Base-by-base conservation (phyloP, 2,888 invertebrate genomes). In the Acronicta aceris region DNA sequence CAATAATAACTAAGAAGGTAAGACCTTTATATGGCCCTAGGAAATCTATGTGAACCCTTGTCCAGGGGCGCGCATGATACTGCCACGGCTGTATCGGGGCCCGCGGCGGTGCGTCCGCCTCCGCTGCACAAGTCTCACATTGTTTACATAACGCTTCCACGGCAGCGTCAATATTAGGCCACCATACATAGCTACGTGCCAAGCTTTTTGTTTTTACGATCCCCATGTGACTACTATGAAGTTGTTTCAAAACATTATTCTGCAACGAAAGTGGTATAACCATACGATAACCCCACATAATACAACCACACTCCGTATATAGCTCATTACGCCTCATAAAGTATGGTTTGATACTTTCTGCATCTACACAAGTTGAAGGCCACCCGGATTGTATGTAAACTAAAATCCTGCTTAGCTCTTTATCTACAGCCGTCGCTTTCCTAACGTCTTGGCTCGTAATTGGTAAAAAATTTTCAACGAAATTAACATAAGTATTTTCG, bases 271-370 rank as follows among this genome's bases (percentile, higher is more conserved):
- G 27, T 9, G 55, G 47, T 40, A 58, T 45, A 5, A 58, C 30
- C 13, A 58, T 38, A 3, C 57, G 21, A 38, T 57, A 57, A 5
- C 57, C 57, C 57, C 57, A 57, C 43, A 57, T 38, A 17, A 58
- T 2, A 17, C 57, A 58, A 0, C 57, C 57, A 5, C 42, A n/a
- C 1, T 56, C 56, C 6, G 41, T 1, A 21, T 42, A 56, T 5
- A 56, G 10, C 33, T 57, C 57, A 38, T 57, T 6, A 5, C 49
- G 49, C 12, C 57, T 42, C 0, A 1, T 5, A 38, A 50, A 50
- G 21, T 49, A 49, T 0, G 56, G 49, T 38, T 49, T 43, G 8
- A 57, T 5, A 9, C 17, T 5, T 10, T 48, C 42, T 27, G 27
- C 27, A 1, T 48, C 33, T 2, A 13, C 2, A 33, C 56, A 49